Evolutionary conservation across 2,113 vertebrate genomes (phyloP).

Genomic region (Chionis minor): DNA sequence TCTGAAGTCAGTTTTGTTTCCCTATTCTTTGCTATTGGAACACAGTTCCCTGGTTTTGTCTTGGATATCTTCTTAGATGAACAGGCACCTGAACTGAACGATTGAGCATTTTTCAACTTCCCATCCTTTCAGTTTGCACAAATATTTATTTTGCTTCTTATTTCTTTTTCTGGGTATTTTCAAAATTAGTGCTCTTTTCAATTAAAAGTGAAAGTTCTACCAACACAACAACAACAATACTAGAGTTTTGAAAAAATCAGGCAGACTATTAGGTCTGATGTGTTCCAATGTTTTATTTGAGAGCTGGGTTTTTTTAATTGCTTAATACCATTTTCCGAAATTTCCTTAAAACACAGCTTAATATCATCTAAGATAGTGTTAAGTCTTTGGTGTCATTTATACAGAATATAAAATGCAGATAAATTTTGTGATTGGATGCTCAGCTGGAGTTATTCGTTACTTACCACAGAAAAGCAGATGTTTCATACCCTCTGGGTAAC

Average conservation of each 20-base stretch:
- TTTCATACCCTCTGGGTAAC: constrained; percentile 28
- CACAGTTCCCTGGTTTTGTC: neutral
- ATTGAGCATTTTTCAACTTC: neutral
- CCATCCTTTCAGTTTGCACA: neutral
- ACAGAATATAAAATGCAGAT: neutral
- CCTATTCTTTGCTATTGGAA: neutral
- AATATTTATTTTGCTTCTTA: neutral
- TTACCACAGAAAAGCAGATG: constrained; percentile 39
- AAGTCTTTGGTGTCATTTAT: neutral
- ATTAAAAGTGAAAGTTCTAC: neutral
- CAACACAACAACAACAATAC: neutral
- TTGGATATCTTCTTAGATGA: neutral
- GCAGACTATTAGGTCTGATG: neutral
- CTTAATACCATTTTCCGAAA: neutral
- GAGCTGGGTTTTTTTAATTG: neutral
- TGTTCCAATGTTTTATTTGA: neutral
- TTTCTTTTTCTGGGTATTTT: neutral
- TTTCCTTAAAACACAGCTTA: neutral
- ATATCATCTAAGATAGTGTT: neutral
- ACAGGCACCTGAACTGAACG: neutral
- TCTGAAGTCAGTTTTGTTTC: neutral
- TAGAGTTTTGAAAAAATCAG: neutral
- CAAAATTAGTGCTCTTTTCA: neutral
- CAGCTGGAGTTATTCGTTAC: neutral
- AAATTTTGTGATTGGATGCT: constrained; percentile 3